phyloP scores from a whole-genome alignment of 2,888 invertebrate species.

The Drosophila prolongata region DNA sequence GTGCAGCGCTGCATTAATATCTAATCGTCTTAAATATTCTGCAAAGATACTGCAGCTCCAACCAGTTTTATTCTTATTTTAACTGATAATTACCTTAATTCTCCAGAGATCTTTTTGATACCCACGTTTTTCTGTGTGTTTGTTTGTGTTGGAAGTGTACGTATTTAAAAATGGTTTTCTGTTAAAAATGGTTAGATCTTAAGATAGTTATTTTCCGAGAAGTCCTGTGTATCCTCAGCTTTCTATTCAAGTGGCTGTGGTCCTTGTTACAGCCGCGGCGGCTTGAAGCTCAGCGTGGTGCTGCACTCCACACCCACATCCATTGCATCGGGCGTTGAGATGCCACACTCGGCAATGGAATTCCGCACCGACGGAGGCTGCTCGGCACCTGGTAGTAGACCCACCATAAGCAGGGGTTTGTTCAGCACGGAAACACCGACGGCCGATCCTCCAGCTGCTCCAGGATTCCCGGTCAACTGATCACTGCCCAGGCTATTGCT shows the following conservation, averaged over 20 bases:
- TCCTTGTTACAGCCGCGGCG: conserved; percentile 74
- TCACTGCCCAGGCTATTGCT: conserved; percentile 66
- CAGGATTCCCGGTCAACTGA: conserved; percentile 50
- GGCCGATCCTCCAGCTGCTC: conserved; percentile 27
- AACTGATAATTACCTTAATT: no score
- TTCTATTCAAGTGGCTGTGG: conserved; percentile 1
- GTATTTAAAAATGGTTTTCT: conserved; percentile 21
- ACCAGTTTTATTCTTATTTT: no score
- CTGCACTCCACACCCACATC: conserved; percentile 63
- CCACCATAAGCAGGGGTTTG: conserved; percentile 69
- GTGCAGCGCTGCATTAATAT: neutral
- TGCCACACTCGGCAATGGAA: conserved; percentile 79
- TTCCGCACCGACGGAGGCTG: conserved; percentile 77
- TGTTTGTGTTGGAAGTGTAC: conserved; percentile 29
- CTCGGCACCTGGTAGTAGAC: conserved; percentile 68
- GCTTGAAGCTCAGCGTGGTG: conserved; percentile 68
- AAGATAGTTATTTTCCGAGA: conserved; percentile 8
- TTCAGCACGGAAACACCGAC: conserved; percentile 46
- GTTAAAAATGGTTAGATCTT: conserved; percentile 30
- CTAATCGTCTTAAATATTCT: no score
- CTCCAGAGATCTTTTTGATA: neutral
- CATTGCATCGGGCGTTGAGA: conserved; percentile 42
- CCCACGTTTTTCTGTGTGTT: conserved; percentile 4
- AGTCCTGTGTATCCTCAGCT: conserved; percentile 15
- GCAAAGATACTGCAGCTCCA: no score